Percentiles rank a stretch among this genome's conserved stretches.
Conservation (phyloP, 2,888 invertebrate species). For the Tholera decimalis region DNA sequence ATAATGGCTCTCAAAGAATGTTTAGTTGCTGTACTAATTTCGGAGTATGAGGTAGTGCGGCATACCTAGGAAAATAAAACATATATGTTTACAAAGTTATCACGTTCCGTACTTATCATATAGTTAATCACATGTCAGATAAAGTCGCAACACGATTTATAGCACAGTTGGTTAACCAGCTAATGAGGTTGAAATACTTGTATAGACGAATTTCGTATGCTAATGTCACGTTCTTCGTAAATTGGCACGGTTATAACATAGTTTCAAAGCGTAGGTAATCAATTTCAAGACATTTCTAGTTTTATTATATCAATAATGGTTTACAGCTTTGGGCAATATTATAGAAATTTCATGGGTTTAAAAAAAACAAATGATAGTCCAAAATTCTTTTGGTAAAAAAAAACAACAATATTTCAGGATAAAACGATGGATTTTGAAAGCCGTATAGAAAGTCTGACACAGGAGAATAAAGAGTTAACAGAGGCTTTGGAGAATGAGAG, state of each 20-base stretch:
- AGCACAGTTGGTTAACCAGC: background rate
- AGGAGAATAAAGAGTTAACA: constrained; percentile 87
- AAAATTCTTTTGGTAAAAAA: constrained; percentile 23
- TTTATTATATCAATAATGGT: constrained; percentile 4
- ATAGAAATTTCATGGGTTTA: constrained; percentile 15
- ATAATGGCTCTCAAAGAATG: background rate
- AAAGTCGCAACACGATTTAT: constrained; percentile 21
- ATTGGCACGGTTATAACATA: background rate
- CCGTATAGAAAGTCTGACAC: constrained; percentile 86
- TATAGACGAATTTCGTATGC: background rate
- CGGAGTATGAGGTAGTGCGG: constrained; percentile 1
- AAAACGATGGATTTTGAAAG: constrained; percentile 83
- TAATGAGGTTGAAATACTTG: constrained; percentile 17
- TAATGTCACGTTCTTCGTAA: constrained; percentile 1
- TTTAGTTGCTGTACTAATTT: constrained; percentile 15
- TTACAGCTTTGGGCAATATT: constrained; percentile 6
- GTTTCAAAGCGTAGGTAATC: constrained; percentile 7
- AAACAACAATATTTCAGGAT: constrained; percentile 75
- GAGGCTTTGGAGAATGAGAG: constrained; percentile 91
- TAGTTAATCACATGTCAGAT: constrained; percentile 34
- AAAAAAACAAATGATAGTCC: background rate
- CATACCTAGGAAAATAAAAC: constrained; percentile 3
- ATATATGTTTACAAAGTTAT: constrained; percentile 35
- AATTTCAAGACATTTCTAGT: constrained; percentile 15
- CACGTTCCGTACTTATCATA: constrained; percentile 31